Conservation (phyloP, 1,140 invertebrate species). For the Ips nitidus region DNA sequence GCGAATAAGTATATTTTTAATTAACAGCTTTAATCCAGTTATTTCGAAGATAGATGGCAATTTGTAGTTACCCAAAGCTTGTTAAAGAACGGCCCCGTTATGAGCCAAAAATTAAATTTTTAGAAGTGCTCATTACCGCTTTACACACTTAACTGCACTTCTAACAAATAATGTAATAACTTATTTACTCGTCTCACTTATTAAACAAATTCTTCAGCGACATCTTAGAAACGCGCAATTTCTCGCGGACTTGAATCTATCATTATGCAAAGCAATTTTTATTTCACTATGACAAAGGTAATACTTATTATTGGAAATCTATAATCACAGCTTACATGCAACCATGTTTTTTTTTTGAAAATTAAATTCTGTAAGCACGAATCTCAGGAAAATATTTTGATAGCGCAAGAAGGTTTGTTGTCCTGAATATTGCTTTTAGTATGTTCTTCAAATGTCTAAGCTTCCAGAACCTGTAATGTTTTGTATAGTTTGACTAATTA, state of each 20-base stretch:
- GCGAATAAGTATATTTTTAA: not conserved
- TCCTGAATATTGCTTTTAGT: too few relatives aligned
- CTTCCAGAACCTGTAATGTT: too few relatives aligned
- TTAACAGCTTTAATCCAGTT: slow-evolving; percentile 5
- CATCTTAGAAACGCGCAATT: too few relatives aligned
- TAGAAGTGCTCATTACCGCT: slow-evolving; percentile 7
- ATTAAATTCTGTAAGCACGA: slow-evolving; percentile 13
- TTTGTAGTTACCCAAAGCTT: slow-evolving; percentile 8
- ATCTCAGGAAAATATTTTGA: slow-evolving; percentile 10
- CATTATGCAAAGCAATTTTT: too few relatives aligned
- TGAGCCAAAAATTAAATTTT: slow-evolving; percentile 13
- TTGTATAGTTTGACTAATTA: too few relatives aligned
- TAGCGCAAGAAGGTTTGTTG: too few relatives aligned
- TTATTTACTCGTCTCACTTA: not conserved
- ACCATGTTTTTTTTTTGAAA: not conserved
- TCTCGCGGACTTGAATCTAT: too few relatives aligned
- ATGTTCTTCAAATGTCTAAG: too few relatives aligned
- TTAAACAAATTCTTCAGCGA: not conserved
- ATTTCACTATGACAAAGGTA: not conserved
- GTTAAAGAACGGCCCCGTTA: slow-evolving; percentile 8
- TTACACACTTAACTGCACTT: slow-evolving; percentile 13
- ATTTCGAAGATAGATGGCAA: slow-evolving; percentile 7
- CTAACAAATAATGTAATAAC: slow-evolving; percentile 5
- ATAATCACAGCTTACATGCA: slow-evolving; percentile 3
- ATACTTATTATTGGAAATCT: slow-evolving; percentile 5